Conservation (phyloP, 1,140 invertebrate genomes). For the Caenorhabditis brenneri region DNA sequence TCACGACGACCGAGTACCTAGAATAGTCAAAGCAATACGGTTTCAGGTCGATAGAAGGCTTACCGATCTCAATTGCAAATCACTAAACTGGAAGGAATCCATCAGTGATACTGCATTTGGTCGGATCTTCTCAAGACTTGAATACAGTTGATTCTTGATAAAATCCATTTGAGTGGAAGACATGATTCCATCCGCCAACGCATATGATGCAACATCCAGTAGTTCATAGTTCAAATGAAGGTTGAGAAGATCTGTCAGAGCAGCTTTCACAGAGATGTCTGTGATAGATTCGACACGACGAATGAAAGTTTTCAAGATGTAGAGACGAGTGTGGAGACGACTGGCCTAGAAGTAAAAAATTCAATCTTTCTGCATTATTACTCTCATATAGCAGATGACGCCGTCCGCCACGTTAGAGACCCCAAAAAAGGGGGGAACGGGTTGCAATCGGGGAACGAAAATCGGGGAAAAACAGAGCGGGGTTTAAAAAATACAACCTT, state of each 20-base stretch:
- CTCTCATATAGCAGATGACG: too few relatives aligned
- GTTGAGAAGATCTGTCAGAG: conserved; percentile 48
- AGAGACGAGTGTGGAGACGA: conserved; percentile 72
- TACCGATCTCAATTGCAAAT: conserved; percentile 82
- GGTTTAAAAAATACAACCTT: too few relatives aligned
- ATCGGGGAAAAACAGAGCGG: too few relatives aligned
- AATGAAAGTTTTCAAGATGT: conserved; percentile 60
- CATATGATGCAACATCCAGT: conserved; percentile 55
- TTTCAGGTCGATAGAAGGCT: conserved; percentile 67
- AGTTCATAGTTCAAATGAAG: conserved; percentile 15
- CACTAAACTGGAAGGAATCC: conserved; percentile 86
- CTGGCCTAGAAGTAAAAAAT: conserved; percentile 65
- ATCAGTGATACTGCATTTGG: conserved; percentile 87
- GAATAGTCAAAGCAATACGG: conserved; percentile 72
- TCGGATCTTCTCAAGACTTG: conserved; percentile 49
- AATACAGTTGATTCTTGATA: conserved; percentile 55
- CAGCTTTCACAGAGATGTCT: neutral
- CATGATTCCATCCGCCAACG: conserved; percentile 53
- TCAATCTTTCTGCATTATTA: too few relatives aligned
- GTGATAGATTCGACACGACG: conserved; percentile 34
- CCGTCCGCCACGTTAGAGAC: too few relatives aligned
- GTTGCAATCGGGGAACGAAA: too few relatives aligned
- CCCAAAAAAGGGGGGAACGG: too few relatives aligned
- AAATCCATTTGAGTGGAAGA: conserved; percentile 53
- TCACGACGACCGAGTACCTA: conserved; percentile 83